These are phyloP conservation scores for Bubo blakistoni DNA, from an alignment of 2,113 vertebrate species.

Conservation along the genomic window DNA sequence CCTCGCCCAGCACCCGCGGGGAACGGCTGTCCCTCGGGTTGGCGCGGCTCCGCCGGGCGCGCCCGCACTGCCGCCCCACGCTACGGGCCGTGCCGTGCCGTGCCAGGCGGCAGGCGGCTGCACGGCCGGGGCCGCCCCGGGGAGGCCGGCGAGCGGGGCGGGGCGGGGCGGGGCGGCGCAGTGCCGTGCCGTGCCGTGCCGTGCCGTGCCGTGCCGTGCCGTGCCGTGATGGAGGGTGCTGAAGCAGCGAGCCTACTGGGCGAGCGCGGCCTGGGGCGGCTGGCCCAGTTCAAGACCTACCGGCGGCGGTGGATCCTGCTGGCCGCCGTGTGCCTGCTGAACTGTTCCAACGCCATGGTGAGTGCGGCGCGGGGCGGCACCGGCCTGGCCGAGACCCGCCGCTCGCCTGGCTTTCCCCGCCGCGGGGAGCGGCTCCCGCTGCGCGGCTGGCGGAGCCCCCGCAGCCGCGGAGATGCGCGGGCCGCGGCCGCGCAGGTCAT, in stretches of 20 bases:
- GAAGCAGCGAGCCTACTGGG: background rate
- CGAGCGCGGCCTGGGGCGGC: background rate
- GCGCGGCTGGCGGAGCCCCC: background rate
- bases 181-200: background rate
- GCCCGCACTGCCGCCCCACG: too few relatives aligned
- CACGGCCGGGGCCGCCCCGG: background rate
- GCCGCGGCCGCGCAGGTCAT: too few relatives aligned
- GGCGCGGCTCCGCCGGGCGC: background rate
- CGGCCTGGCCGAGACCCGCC: too few relatives aligned
- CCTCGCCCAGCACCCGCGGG: background rate
- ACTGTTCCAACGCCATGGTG: conserved; percentile 88
- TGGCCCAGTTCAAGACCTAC: conserved; percentile 67
- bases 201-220: background rate
- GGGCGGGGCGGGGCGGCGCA: background rate
- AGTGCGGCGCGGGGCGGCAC: background rate
- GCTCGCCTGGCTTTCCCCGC: too few relatives aligned
- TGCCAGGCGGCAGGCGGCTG: too few relatives aligned
- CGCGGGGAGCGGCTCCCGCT: background rate
- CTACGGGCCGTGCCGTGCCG: background rate
- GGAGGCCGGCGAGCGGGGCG: background rate
- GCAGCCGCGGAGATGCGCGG: background rate
- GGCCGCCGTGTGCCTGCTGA: conserved; percentile 79
- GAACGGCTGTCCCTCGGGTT: accelerated
- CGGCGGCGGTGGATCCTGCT: conserved; percentile 84
- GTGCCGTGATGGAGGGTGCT: background rate